phyloP scores from a whole-genome alignment of 2,888 invertebrate species.

The Exocentrus adspersus region DNA sequence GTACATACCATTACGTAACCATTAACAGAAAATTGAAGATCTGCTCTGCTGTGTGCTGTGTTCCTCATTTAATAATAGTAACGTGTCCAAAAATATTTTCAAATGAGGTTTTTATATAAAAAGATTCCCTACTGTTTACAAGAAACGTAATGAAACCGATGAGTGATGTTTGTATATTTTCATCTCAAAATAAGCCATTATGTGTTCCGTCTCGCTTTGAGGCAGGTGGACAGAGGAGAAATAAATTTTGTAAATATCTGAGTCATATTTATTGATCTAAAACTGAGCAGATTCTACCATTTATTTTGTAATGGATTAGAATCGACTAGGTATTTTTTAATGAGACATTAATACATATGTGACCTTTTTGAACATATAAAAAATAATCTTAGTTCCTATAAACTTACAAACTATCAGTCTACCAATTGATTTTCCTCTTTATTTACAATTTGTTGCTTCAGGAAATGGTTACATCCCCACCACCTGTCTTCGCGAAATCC shows the following conservation, averaged over 20 bases:
- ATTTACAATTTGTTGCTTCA: constrained; percentile 55
- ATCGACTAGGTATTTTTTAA: too few relatives aligned
- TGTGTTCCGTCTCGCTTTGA: constrained; percentile 2
- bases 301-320: too few relatives aligned
- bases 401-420: too few relatives aligned
- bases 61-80: neutral
- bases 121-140: neutral
- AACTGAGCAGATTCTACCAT: neutral
- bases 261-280: constrained; percentile 11
- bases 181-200: constrained; percentile 19
- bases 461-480: constrained; percentile 94
- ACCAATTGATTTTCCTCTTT: too few relatives aligned
- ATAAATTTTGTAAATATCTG: constrained; percentile 11
- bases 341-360: too few relatives aligned
- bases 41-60: too few relatives aligned
- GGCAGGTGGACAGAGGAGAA: constrained; percentile 15
- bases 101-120: neutral
- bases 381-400: too few relatives aligned
- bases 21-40: too few relatives aligned
- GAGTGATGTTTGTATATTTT: constrained; percentile 23
- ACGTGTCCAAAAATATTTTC: neutral
- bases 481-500: constrained; percentile 91
- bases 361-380: too few relatives aligned
- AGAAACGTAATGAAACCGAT: neutral
- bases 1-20: too few relatives aligned